phyloP scores from a whole-genome alignment of 2,113 vertebrate species.

The Entomyzon cyanotis region DNA sequence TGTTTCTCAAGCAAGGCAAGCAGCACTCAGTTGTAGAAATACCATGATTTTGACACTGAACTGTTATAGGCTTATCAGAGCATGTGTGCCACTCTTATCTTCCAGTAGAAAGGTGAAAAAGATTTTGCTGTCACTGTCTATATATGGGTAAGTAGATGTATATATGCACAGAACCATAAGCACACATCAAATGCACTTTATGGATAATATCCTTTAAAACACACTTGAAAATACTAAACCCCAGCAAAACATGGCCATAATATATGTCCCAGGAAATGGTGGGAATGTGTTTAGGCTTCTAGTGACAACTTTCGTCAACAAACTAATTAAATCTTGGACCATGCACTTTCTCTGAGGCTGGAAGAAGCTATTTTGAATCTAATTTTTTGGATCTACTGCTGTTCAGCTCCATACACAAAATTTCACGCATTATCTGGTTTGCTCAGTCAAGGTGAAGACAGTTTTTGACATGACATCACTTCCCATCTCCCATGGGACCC shows the following conservation, averaged over 20 bases:
- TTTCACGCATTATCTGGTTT: background rate
- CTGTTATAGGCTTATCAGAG: background rate
- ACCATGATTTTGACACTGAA: background rate
- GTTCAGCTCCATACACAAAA: background rate
- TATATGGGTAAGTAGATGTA: background rate
- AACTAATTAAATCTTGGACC: background rate
- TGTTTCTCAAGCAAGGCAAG: background rate
- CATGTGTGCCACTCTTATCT: background rate
- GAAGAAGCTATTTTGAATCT: background rate
- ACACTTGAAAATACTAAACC: background rate
- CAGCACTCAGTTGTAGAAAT: background rate
- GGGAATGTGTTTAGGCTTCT: background rate
- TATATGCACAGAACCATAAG: background rate
- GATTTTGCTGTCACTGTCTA: background rate
- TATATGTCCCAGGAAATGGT: background rate
- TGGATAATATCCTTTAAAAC: background rate
- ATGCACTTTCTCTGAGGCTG: background rate
- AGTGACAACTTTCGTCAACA: background rate
- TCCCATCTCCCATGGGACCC: rapidly evolving
- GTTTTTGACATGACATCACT: background rate
- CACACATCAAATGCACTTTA: background rate
- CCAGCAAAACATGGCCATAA: background rate
- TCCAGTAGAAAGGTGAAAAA: background rate
- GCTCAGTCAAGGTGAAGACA: background rate
- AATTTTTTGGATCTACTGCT: background rate